Percentiles rank a stretch among this genome's conserved stretches.
phyloP scores from a whole-genome alignment of 2,888 invertebrate genomes.

The Tenthredo amoena region DNA sequence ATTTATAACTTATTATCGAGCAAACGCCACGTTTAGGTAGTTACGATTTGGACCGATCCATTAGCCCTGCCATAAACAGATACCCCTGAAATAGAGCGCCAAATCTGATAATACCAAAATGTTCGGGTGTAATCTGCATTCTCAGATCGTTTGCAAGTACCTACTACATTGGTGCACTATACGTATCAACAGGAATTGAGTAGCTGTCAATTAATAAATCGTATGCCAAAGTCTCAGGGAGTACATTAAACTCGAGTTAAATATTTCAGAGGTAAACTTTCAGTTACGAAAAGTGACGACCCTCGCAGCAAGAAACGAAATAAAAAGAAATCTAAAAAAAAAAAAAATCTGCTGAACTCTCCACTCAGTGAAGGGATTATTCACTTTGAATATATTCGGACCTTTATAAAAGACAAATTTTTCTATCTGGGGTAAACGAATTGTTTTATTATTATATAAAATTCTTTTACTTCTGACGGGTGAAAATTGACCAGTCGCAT shows the following conservation, averaged over 20 bases:
- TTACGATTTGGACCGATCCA: slow-evolving; percentile 57
- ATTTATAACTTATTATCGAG: slow-evolving; percentile 35
- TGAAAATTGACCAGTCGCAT: background rate
- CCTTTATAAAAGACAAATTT: background rate
- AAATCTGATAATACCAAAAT: slow-evolving; percentile 71
- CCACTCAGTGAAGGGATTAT: background rate
- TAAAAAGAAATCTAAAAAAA: background rate
- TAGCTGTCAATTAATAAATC: slow-evolving; percentile 39
- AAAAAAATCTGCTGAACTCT: background rate
- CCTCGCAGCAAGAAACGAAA: background rate
- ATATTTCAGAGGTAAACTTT: background rate
- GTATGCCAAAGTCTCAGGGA: background rate
- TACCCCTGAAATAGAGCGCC: slow-evolving; percentile 70
- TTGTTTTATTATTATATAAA: background rate
- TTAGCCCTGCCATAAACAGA: slow-evolving; percentile 74
- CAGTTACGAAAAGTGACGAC: background rate
- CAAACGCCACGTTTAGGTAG: slow-evolving; percentile 26
- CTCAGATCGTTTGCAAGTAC: slow-evolving; percentile 62
- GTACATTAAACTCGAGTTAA: background rate
- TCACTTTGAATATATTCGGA: background rate
- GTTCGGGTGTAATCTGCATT: slow-evolving; percentile 62
- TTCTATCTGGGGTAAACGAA: background rate
- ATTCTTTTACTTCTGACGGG: background rate
- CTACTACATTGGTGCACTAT: background rate
- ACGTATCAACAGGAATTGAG: slow-evolving; percentile 12